Evolutionary conservation across 2,113 vertebrate genomes (phyloP).

Genomic region (Cynopterus brachyotis): DNA sequence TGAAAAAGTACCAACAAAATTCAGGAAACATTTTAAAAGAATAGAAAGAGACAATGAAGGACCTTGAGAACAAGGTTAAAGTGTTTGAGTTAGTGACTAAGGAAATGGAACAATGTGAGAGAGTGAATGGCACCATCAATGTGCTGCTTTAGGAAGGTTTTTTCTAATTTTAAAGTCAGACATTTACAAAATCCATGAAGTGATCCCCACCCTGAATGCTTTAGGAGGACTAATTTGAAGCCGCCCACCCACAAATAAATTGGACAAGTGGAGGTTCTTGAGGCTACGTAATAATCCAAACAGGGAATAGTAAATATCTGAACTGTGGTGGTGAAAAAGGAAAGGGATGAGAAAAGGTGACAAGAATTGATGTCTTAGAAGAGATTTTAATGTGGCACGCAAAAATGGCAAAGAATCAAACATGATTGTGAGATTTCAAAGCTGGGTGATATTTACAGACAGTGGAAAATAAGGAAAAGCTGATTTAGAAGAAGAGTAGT

Average conservation of each 20-base stretch:
- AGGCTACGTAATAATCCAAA: conserved; percentile 25
- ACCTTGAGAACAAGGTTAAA: background rate
- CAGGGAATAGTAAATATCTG: background rate
- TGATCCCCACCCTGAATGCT: background rate
- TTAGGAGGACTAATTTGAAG: conserved; percentile 1
- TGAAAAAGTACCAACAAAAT: background rate
- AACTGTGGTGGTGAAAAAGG: conserved; percentile 25
- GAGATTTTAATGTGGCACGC: background rate
- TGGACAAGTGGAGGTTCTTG: background rate
- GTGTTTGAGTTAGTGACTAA: conserved; percentile 7
- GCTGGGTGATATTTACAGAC: background rate
- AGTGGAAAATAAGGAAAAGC: background rate
- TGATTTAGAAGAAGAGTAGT: background rate
- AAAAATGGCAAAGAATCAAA: conserved; percentile 32
- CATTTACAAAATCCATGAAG: too few relatives aligned
- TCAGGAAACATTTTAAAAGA: background rate
- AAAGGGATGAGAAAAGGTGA: conserved; percentile 21
- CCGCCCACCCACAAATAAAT: background rate
- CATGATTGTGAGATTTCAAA: conserved; percentile 4
- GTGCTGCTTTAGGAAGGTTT: background rate
- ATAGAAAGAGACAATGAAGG: background rate
- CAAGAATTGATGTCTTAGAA: conserved; percentile 22
- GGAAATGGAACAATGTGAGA: background rate
- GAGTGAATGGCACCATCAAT: background rate
- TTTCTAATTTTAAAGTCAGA: too few relatives aligned